phyloP scores from a whole-genome alignment of 2,888 invertebrate species.

The Imbricaverruca yamaguchii region DNA sequence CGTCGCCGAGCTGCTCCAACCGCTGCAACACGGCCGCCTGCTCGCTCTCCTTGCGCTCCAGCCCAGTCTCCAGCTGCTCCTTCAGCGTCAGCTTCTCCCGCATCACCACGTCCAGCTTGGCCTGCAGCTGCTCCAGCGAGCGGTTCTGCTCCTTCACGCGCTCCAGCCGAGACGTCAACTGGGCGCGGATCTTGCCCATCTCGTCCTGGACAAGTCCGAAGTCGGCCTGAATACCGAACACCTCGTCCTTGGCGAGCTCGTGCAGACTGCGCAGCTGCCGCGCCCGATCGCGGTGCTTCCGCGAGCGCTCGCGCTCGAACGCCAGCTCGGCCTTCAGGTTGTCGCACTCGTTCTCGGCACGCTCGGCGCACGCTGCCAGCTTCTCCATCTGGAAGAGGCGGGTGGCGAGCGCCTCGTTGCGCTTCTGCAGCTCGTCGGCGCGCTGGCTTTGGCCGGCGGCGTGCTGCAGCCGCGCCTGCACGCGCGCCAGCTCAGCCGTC shows the following conservation, averaged over 20 bases:
- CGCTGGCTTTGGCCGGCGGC: neutral
- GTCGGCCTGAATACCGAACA: slow-evolving; percentile 1
- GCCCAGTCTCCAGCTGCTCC: slow-evolving; percentile 5
- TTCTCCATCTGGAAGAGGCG: neutral
- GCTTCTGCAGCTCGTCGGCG: neutral
- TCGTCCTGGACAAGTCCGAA: slow-evolving; percentile 3
- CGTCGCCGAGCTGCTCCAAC: neutral
- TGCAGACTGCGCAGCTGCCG: neutral
- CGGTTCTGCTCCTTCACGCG: neutral
- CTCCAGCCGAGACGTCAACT: neutral
- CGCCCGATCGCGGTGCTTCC: neutral
- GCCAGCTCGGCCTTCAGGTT: slow-evolving; percentile 16
- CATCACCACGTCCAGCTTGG: neutral
- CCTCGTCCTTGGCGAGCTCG: neutral
- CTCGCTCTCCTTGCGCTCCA: slow-evolving; percentile 1
- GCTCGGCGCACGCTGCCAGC: neutral
- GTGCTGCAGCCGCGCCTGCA: neutral
- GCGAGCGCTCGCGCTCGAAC: neutral
- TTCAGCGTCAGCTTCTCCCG: neutral
- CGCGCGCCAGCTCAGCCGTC: neutral
- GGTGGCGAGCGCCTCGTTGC: neutral
- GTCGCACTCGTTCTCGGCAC: neutral
- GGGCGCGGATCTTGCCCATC: neutral
- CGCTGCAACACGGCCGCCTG: neutral
- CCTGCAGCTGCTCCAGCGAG: neutral